Conservation (phyloP, 2,888 invertebrate genomes). For the Megamerina dolium region DNA sequence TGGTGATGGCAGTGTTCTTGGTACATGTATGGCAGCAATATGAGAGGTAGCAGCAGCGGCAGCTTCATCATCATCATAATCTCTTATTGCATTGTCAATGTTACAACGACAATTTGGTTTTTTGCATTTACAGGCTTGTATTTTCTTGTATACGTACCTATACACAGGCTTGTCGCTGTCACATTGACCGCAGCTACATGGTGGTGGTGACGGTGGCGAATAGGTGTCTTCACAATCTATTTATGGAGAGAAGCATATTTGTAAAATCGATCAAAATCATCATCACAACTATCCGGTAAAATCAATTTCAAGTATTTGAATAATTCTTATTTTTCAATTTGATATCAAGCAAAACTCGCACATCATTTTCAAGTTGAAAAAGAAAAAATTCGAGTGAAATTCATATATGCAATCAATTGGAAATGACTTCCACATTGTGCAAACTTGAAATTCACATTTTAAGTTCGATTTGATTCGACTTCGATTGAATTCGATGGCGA, state of each 20-base stretch:
- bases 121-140: conserved; percentile 13
- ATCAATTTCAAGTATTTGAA: no score
- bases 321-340: no score
- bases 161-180: conserved; percentile 21
- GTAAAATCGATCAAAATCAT: no score
- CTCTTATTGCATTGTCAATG: conserved; percentile 5
- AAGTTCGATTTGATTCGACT: no score
- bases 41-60: conserved; percentile 4
- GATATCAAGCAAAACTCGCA: no score
- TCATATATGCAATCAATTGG: no score
- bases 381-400: not conserved
- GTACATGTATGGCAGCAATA: not conserved
- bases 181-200: conserved; percentile 29
- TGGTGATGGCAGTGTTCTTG: not conserved
- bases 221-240: conserved; percentile 27
- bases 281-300: no score
- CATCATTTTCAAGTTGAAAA: not conserved
- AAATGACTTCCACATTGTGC: no score
- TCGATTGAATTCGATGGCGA: no score
- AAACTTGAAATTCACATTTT: no score
- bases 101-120: conserved; percentile 16
- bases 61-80: no score
- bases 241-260: conserved; percentile 7
- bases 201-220: conserved; percentile 2
- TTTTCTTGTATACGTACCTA: conserved; percentile 36